These are phyloP conservation scores for Rhinolophus sinicus DNA, from an alignment of 2,113 vertebrate species.

Conservation along the genomic window DNA sequence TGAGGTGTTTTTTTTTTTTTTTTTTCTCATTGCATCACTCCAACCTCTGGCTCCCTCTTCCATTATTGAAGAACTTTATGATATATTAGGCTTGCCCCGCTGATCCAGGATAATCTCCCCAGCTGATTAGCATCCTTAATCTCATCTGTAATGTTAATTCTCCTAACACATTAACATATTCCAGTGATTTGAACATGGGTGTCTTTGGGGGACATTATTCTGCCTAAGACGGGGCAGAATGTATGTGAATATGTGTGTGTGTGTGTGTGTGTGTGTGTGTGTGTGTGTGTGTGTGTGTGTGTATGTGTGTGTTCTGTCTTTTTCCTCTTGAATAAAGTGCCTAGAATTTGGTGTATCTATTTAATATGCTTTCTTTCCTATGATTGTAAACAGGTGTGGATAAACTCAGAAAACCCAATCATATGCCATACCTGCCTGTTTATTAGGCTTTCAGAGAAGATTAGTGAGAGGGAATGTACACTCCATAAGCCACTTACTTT, in stretches of 20 bases:
- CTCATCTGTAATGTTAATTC: neutral
- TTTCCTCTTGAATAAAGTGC: neutral
- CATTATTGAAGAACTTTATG: no score
- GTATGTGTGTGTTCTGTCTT: neutral
- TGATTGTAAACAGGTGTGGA: neutral
- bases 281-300: neutral
- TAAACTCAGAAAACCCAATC: neutral
- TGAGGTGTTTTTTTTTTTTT: neutral
- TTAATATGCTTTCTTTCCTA: neutral
- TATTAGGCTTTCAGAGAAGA: neutral
- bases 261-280: neutral
- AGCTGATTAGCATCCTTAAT: neutral
- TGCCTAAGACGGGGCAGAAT: neutral
- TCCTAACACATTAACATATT: neutral
- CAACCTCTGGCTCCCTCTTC: neutral
- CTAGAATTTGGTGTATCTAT: neutral
- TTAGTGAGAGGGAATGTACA: neutral
- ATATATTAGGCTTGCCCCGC: fast-evolving
- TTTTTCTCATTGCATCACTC: neutral
- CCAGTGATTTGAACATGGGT: neutral
- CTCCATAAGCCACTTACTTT: neutral
- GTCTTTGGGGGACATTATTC: neutral
- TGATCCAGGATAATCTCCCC: neutral
- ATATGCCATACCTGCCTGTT: neutral
- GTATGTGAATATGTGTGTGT: neutral